These are phyloP conservation scores for Geotrupes spiniger DNA, from an alignment of 2,888 invertebrate genomes.

Conservation along the genomic window DNA sequence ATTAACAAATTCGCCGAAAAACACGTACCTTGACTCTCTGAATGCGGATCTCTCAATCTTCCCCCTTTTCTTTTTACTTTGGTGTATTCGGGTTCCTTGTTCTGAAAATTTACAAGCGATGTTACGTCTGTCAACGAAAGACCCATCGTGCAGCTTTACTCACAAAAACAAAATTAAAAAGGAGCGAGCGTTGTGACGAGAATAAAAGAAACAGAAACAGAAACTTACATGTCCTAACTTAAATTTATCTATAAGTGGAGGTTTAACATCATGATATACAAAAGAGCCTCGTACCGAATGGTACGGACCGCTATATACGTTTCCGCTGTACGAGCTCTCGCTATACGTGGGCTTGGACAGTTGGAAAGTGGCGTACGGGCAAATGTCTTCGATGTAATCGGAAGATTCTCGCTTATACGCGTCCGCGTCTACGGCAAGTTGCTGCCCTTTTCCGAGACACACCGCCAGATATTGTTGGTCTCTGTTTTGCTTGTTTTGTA, in stretches of 20 bases:
- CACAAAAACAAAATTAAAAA: conserved; percentile 15
- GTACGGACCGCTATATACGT: conserved; percentile 83
- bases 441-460: conserved; percentile 45
- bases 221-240: conserved; percentile 67
- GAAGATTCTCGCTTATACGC: conserved; percentile 53
- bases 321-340: conserved; percentile 87
- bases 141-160: neutral
- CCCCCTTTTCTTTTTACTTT: conserved; percentile 82
- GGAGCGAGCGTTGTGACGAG: neutral
- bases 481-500: conserved; percentile 77
- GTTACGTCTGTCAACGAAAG: conserved; percentile 17
- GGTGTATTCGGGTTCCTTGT: conserved; percentile 79
- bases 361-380: conserved; percentile 91
- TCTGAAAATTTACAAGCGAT: conserved; percentile 50
- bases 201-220: conserved; percentile 26
- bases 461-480: conserved; percentile 76
- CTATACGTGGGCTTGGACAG: conserved; percentile 78
- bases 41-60: conserved; percentile 74
- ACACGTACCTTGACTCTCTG: conserved; percentile 76
- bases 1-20: neutral
- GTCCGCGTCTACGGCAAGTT: conserved; percentile 53
- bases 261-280: conserved; percentile 86
- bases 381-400: conserved; percentile 92
- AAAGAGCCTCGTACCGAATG: conserved; percentile 83
- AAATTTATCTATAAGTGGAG: conserved; percentile 70